A percentile compares a stretch with the other conserved stretches of the same genome.
phyloP scores from a whole-genome alignment of 2,888 invertebrate species.

The Drosophila mayaguana region DNA sequence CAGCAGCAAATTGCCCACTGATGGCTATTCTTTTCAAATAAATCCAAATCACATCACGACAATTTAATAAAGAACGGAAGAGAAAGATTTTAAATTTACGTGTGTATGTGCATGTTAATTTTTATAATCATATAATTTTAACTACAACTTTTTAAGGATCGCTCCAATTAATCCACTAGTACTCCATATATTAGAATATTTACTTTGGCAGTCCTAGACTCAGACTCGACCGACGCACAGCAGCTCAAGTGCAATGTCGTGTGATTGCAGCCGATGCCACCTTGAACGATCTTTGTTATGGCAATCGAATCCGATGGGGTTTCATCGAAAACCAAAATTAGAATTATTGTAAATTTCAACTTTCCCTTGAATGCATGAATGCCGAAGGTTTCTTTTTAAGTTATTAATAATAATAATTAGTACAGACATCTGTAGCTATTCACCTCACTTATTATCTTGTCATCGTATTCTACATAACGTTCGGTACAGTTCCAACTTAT shows the following conservation, averaged over 20 bases:
- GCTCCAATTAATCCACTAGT: not conserved
- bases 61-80: not conserved
- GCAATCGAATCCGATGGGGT: conserved; percentile 18
- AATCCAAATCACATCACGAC: not conserved
- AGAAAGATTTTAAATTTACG: no score
- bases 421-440: not conserved
- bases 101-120: no score
- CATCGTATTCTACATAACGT: conserved; percentile 24
- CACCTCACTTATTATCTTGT: conserved; percentile 30
- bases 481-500: conserved; percentile 9
- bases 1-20: conserved; percentile 82
- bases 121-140: not conserved
- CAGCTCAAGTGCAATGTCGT: conserved; percentile 38
- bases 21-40: conserved; percentile 28
- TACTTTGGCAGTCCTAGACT: conserved; percentile 2
- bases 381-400: not conserved
- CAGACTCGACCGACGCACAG: not conserved
- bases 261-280: conserved; percentile 57
- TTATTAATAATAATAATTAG: no score
- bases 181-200: conserved; percentile 56
- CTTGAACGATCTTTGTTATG: conserved; percentile 32
- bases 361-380: conserved; percentile 13
- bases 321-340: conserved; percentile 60
- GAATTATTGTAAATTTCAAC: conserved; percentile 41
- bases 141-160: not conserved